A percentile compares a stretch with the other conserved stretches of the same genome.
Conservation (phyloP, 2,797 vertebrate genomes). For the Nyctibius grandis region DNA sequence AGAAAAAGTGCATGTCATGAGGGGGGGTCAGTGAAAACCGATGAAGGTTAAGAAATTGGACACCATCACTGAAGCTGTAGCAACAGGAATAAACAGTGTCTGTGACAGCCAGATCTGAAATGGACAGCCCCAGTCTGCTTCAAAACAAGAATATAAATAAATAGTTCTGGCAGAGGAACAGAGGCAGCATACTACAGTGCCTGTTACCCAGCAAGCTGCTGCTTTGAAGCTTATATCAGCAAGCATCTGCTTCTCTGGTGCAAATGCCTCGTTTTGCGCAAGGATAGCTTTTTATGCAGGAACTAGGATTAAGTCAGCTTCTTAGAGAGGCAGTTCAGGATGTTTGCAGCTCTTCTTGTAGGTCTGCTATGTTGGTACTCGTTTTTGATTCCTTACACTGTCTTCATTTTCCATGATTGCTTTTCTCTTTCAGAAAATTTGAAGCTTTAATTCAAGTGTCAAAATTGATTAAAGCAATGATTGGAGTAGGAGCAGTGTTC, state of each 20-base stretch:
- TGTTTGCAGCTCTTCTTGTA: not conserved
- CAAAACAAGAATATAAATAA: conserved; percentile 64
- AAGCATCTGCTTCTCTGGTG: conserved; percentile 16
- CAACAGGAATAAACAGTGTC: conserved; percentile 43
- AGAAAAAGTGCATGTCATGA: conserved; percentile 14
- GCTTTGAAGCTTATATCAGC: conserved; percentile 38
- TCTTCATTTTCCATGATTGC: not conserved
- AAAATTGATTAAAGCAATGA: not conserved
- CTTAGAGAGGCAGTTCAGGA: not conserved
- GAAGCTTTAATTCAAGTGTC: not conserved
- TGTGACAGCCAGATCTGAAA: conserved; percentile 24
- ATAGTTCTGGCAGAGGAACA: conserved; percentile 33
- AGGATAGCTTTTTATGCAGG: not conserved
- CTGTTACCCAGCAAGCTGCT: conserved; percentile 37
- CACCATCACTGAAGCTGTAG: conserved; percentile 37
- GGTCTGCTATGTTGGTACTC: not conserved
- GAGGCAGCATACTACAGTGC: conserved; percentile 28
- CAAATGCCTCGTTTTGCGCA: conserved; percentile 6
- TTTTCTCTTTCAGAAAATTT: not conserved
- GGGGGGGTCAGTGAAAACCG: not conserved
- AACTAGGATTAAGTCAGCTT: conserved; percentile 13
- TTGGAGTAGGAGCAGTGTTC: not conserved
- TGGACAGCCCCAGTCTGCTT: conserved; percentile 19
- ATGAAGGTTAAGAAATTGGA: conserved; percentile 48
- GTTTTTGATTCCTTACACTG: not conserved